Base-by-base conservation (phyloP, 2,113 vertebrate species). In the Labeo catla region DNA sequence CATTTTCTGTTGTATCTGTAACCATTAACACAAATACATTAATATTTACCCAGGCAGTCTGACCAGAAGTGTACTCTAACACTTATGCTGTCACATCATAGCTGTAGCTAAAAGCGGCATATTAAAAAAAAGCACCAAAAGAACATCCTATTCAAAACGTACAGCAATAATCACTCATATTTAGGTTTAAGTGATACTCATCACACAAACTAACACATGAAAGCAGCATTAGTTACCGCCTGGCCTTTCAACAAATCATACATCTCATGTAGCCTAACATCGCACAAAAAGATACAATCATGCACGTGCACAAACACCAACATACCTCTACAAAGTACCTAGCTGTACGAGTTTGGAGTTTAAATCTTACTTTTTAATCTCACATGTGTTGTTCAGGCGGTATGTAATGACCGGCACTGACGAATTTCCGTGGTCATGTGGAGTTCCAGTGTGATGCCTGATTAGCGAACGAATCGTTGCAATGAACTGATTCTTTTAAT, bases 351-450 rank as follows among this genome's bases (percentile, higher is more conserved):
- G 11, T 74, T 47, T 76, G 21, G 5, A 54, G 1, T 34, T 70
- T 54, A 21, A 19, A 70, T 66, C 5, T 28, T 1, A 45, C 10
- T 61, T 61, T 70, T 19, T 70, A 21, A 52, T 83, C 15, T 70
- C 81, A n/a, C 81, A 15, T 83, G 81, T 70, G 81, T 83, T 70
- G 16, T 34, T 15, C n/a, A 36, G 12, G 13, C 80, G 80, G 4
- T 66, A 61, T 68, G n/a, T 15, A 34, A 0, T 12, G 11, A 65
- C 47, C 57, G 23, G 21, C 78, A 28, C n/a, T 65, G 63, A 36
- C 49, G 47, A n/a, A 49, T 54, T 83, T 83, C 81, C 81, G 81
- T 70, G 34, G 45, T 70, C 81, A 83, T 36, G 81, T 83, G 28
- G 28, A 6, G 28, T 2, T 54, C 45, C 21, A 49, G 12, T 15